Conservation (phyloP, 2,113 vertebrate species). For the Stegastes partitus region DNA sequence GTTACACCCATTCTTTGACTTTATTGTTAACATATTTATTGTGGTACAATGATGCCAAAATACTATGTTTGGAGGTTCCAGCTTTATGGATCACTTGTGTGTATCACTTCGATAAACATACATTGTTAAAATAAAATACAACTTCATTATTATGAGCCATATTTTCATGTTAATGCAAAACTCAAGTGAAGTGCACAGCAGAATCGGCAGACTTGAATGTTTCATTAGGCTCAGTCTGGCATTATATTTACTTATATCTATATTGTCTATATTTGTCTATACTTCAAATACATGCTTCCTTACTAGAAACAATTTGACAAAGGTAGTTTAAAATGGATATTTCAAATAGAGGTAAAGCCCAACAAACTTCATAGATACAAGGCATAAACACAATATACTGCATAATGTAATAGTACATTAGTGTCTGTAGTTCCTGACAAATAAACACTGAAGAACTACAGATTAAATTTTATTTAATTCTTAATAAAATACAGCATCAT, state of each 20-base stretch:
- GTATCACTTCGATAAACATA: not conserved
- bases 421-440: not conserved
- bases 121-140: not conserved
- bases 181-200: too few species aligned
- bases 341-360: not conserved
- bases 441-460: not conserved
- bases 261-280: too few species aligned
- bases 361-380: not conserved
- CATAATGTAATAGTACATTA: conserved; percentile 2
- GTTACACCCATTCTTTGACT: not conserved
- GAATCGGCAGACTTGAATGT: too few species aligned
- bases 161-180: too few species aligned
- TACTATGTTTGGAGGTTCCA: not conserved
- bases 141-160: not conserved
- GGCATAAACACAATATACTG: not conserved
- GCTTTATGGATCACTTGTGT: not conserved
- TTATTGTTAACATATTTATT: not conserved
- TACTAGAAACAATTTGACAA: too few species aligned
- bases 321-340: too few species aligned
- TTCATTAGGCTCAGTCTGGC: too few species aligned
- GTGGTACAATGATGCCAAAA: not conserved
- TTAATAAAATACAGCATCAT: not conserved
- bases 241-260: too few species aligned
- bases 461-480: too few species aligned
- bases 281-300: not conserved